Evolutionary conservation across 2,888 invertebrate genomes (phyloP).

Genomic region (Athalia rosae): DNA sequence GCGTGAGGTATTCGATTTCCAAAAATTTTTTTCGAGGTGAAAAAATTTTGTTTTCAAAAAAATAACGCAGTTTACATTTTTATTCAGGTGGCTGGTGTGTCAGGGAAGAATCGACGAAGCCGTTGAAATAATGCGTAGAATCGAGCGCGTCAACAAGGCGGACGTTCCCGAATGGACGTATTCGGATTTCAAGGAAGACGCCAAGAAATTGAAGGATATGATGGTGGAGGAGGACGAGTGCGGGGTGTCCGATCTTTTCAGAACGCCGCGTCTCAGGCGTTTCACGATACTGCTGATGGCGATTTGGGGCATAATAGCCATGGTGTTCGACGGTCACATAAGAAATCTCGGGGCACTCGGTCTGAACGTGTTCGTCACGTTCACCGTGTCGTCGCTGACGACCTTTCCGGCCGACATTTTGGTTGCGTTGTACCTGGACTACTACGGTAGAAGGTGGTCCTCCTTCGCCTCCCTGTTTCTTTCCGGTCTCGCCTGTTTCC

Average conservation of each 20-base stretch:
- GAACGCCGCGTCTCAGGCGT: slow-evolving; percentile 65
- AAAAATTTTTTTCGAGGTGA: slow-evolving; percentile 23
- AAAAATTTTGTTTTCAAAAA: neutral
- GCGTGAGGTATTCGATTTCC: slow-evolving; percentile 70
- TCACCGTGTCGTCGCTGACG: slow-evolving; percentile 86
- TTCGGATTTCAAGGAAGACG: slow-evolving; percentile 74
- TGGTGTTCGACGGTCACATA: slow-evolving; percentile 90
- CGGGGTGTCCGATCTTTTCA: slow-evolving; percentile 68
- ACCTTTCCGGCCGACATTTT: slow-evolving; percentile 88
- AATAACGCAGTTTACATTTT: neutral
- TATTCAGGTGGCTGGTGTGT: slow-evolving; percentile 51
- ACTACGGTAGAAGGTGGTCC: slow-evolving; percentile 87
- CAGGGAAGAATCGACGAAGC: slow-evolving; percentile 70
- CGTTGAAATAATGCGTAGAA: slow-evolving; percentile 72
- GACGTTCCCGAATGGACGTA: slow-evolving; percentile 74
- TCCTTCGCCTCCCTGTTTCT: slow-evolving; percentile 85
- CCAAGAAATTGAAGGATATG: slow-evolving; percentile 48
- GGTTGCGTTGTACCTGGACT: slow-evolving; percentile 82
- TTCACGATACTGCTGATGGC: slow-evolving; percentile 64
- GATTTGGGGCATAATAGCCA: slow-evolving; percentile 82
- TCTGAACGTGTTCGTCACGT: slow-evolving; percentile 85
- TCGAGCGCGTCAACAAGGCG: slow-evolving; percentile 74
- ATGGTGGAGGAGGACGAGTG: slow-evolving; percentile 44
- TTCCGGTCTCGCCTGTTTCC: slow-evolving; percentile 84
- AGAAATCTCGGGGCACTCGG: slow-evolving; percentile 88